Base-by-base conservation (phyloP, 2,888 invertebrate genomes). In the Macrosiphum euphorbiae region DNA sequence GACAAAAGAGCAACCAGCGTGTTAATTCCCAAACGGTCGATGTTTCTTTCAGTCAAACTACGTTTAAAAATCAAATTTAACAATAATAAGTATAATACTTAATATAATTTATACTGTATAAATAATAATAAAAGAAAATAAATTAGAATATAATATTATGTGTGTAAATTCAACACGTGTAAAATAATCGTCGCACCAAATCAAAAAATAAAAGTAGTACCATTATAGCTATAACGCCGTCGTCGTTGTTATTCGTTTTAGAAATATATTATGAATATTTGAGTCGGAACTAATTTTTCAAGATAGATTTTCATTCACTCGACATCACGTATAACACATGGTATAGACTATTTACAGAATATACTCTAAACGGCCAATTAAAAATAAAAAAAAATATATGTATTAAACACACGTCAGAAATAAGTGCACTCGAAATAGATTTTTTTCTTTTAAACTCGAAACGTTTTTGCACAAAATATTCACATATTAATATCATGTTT, bases 261-360 rank as follows among this genome's bases (percentile, higher is more conserved):
- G 44, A 89, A 89, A 44, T 44, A 89, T 86, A 44, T 86, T 50
- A 52, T 41, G 16, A 28, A 55, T 55, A 85, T 91, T 85, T 44
- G 55, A 85, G 11, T 91, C 85, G 85, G 91, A 91, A 91, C 91
- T 85, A 91, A 91, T 91, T 91, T 28, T 52, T 52, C 52, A 50
- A 41, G 52, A 41, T 52, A 28, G 55, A 41, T 78, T 90, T 52
- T 52, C 41, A 85, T 55, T 85, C 41, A 41, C 85, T 85, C 28
- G 16, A 26, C 24, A 61, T 89, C 84, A 84, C 84, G 55, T 84
- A 84, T 10, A 47, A 41, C 24, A 85, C 13, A 47, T 44, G 44
- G 8, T 67, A 67, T 67, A 13, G n/a, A 28, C 67, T 67, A n/a
- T 67, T 35, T 67, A 16, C 55, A 20, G 28, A 67, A 44, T n/a